phyloP scores from a whole-genome alignment of 1,140 invertebrate genomes.

The Tenebrio molitor region DNA sequence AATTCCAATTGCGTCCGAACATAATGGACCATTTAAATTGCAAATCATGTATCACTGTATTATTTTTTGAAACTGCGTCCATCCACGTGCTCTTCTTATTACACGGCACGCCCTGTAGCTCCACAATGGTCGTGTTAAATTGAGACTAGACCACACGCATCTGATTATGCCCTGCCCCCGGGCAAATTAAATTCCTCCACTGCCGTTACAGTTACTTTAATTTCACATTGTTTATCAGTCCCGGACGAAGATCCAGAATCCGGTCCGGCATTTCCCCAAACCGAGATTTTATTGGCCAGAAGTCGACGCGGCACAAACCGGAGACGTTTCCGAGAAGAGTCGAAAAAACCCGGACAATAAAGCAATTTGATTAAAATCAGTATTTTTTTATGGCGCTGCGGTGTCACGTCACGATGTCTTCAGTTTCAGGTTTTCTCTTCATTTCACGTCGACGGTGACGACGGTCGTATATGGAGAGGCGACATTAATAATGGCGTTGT shows the following conservation, averaged over 20 bases:
- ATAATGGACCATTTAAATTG: constrained; percentile 29
- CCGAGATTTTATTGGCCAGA: too few species aligned
- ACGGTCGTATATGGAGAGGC: not conserved
- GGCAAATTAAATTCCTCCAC: constrained; percentile 47
- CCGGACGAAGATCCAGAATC: constrained; percentile 4
- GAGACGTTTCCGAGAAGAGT: constrained; percentile 12
- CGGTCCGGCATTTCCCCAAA: not conserved
- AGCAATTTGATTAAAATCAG: constrained; percentile 35
- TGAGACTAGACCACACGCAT: constrained; percentile 53
- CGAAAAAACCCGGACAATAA: constrained; percentile 14
- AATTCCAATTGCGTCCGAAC: not conserved
- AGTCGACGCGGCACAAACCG: too few species aligned
- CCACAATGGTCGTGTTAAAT: constrained; percentile 51
- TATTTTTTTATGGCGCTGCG: constrained; percentile 23
- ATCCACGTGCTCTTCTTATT: constrained; percentile 36
- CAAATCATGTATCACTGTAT: constrained; percentile 15
- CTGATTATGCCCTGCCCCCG: constrained; percentile 45
- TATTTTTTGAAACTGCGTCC: not conserved
- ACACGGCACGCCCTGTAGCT: constrained; percentile 47
- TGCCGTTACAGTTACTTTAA: constrained; percentile 49
- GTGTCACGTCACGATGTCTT: constrained; percentile 25
- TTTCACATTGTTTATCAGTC: constrained; percentile 41
- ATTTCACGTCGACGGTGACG: not conserved
- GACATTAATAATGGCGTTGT: not conserved
- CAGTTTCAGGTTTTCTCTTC: constrained; percentile 28